These are phyloP conservation scores for Alcedo quadribrachys DNA, from an alignment of 2,797 vertebrate genomes.

Conservation along the genomic window DNA sequence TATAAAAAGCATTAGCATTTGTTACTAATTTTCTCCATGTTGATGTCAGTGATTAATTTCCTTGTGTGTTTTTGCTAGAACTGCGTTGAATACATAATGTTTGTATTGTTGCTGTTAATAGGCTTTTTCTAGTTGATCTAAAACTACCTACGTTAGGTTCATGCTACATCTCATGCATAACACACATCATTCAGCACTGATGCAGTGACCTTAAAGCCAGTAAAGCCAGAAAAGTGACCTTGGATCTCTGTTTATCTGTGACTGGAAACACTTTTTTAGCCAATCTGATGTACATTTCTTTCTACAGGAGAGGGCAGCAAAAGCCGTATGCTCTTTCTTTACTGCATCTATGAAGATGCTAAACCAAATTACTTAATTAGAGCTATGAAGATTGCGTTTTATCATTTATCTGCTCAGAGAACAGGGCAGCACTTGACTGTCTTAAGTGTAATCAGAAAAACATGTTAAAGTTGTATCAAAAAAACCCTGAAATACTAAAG, in stretches of 20 bases:
- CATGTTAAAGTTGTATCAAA: background rate
- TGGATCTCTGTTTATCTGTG: background rate
- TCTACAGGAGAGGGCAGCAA: constrained; percentile 62
- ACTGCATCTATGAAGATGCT: background rate
- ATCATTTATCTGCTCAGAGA: background rate
- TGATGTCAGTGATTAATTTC: background rate
- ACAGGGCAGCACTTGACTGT: background rate
- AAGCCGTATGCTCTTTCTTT: background rate
- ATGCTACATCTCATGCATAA: accelerated
- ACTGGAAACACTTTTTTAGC: background rate
- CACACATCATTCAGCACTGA: accelerated
- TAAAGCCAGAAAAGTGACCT: background rate
- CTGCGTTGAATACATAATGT: accelerated
- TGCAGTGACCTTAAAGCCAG: background rate
- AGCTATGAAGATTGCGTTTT: background rate
- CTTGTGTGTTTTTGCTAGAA: background rate
- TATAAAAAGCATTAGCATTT: background rate
- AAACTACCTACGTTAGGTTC: background rate
- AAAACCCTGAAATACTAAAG: background rate
- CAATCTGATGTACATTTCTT: background rate
- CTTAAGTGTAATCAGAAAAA: background rate
- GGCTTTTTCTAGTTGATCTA: background rate
- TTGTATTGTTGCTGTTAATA: background rate
- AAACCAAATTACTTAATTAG: background rate
- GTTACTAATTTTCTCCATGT: background rate